Evolutionary conservation across 2,113 vertebrate genomes (phyloP).

Genomic region (Aviceda subcristata): DNA sequence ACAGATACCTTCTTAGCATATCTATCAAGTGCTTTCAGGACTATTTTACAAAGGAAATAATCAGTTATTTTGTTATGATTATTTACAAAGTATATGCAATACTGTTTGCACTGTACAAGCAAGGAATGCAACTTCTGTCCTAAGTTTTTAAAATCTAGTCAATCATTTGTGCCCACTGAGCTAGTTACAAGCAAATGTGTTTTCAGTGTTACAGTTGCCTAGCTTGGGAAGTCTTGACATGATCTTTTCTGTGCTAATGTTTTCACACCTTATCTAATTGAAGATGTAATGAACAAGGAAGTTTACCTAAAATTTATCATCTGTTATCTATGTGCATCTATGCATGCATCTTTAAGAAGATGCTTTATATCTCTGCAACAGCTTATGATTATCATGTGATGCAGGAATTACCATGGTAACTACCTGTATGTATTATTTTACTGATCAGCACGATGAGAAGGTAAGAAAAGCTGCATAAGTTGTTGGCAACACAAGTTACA

Average conservation of each 20-base stretch:
- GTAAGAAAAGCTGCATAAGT: neutral
- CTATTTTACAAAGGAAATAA: neutral
- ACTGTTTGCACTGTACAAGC: neutral
- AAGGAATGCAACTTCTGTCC: neutral
- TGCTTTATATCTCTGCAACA: neutral
- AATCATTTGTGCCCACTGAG: neutral
- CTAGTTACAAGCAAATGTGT: neutral
- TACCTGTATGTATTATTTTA: neutral
- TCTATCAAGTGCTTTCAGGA: neutral
- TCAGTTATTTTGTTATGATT: neutral
- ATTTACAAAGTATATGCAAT: neutral
- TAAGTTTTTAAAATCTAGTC: neutral
- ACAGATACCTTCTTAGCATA: neutral
- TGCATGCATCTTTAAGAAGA: neutral
- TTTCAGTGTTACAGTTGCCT: neutral
- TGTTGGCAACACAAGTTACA: neutral
- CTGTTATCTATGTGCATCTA: neutral
- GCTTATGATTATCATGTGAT: neutral
- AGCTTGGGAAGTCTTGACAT: neutral
- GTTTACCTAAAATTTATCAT: neutral
- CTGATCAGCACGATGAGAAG: neutral
- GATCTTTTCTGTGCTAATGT: neutral
- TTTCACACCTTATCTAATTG: neutral
- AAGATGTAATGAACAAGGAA: neutral
- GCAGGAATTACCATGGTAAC: slow-evolving; percentile 46